Evolutionary conservation across 64 coral and sea anemone genomes (phyloP).

Genomic region (Stichodactyla mertensii): DNA sequence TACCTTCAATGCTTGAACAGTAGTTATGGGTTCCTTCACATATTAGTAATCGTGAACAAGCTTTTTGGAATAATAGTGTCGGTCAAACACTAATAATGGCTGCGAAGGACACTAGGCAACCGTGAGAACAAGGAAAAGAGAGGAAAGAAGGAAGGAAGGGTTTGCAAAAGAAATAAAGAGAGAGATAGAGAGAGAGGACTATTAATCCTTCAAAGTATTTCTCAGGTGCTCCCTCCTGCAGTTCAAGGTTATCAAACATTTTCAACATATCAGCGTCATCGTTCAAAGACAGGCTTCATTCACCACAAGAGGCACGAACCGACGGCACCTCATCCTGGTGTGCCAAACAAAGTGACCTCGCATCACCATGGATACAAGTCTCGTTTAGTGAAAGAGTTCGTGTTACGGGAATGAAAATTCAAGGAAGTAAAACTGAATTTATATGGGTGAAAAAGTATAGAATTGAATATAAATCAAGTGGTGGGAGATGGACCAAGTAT

Average conservation of each 20-base stretch:
- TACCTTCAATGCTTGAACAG: too few species aligned
- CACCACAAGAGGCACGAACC: conserved; percentile 5
- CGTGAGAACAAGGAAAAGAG: too few species aligned
- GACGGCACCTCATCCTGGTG: conserved; percentile 29
- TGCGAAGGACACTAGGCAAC: too few species aligned
- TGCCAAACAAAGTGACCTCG: neutral
- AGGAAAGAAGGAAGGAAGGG: too few species aligned
- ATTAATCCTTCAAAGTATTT: neutral
- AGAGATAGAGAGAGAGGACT: too few species aligned
- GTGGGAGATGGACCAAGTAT: conserved; percentile 30
- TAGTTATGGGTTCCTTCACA: too few species aligned
- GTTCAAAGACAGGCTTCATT: neutral
- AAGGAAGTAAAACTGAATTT: conserved; percentile 17
- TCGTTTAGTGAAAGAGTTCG: conserved; percentile 13
- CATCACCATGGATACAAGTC: conserved; percentile 33
- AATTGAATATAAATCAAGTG: conserved; percentile 20
- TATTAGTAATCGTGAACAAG: too few species aligned
- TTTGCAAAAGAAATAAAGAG: too few species aligned
- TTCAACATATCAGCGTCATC: conserved; percentile 29
- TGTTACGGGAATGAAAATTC: conserved; percentile 27
- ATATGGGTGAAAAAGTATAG: conserved; percentile 35
- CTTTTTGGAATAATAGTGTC: too few species aligned
- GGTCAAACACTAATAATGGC: too few species aligned
- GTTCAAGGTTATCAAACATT: conserved; percentile 3
- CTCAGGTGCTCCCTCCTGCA: neutral